Evolutionary conservation across 2,113 vertebrate species (phyloP), one percentile per base, ranked within the genome.

Genomic region (Chlorodrepanis virens): DNA sequence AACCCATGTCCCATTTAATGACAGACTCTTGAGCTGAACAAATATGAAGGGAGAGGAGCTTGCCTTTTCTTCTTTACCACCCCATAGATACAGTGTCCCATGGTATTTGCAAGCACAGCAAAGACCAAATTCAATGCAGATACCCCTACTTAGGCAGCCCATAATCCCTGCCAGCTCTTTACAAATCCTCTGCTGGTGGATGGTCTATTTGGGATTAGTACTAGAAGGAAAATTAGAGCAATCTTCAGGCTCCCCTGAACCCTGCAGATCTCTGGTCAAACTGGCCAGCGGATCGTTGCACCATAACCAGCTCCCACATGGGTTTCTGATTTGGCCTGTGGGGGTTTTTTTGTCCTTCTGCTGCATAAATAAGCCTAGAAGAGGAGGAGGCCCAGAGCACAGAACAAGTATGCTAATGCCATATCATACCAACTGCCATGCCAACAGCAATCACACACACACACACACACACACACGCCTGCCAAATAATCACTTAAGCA

Each of bases 401-500:
- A 0, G 72, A 87, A 56, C 64, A 70, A 93, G 65, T 79, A 90
- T 94, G 93, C 86, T 89, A 94, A 95, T 83, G 57, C 76, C 72
- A 8, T 85, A 83, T 89, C 92, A 68, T 84, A 80, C 89, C 61
- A 56, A 93, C 39, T 90, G 83, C 76, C 80, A 71, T 86, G 94
- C 90, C 90, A 96, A 19, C 65, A 12, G 88, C 88, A 95, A 94
- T 96, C 87, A 89, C 77, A 92, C 84, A 82, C 52, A 50, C 20
- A 52, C 22, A 15, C 35, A 35, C 94, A 74, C 7, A 54, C 83
- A 93, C 85, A 27, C 83, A 81, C 24, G 0, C 83, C 94, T 96
- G 90, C 93, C 96, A 97, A 96, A 92, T 87, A 92, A 96, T 96
- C 92, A 96, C 92, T 96, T 96, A 8, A 87, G 88, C 86, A 95